Evolutionary conservation across 2,888 invertebrate species (phyloP).

Genomic region (Pediacus dermestoides): DNA sequence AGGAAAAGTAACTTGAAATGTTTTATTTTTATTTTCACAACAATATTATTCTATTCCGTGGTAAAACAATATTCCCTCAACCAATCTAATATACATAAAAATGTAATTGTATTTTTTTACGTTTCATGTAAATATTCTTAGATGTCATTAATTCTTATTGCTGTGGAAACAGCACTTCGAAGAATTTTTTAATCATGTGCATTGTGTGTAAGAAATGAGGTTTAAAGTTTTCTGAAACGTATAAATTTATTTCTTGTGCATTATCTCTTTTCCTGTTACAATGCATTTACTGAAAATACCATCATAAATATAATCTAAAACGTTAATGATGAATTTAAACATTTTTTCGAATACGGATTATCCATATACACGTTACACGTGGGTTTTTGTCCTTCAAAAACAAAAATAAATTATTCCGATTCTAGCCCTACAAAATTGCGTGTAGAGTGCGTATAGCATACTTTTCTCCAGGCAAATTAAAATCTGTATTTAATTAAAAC

Average conservation of each 20-base stretch:
- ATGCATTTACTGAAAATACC: conserved; percentile 31
- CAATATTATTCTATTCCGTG: conserved; percentile 13
- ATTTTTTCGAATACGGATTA: too few relatives aligned
- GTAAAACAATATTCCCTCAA: conserved; percentile 15
- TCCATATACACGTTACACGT: too few relatives aligned
- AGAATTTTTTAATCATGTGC: conserved; percentile 40
- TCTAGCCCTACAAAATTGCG: too few relatives aligned
- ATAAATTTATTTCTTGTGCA: conserved; percentile 37
- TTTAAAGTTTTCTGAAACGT: conserved; percentile 34
- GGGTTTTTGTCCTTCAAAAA: conserved; percentile 2
- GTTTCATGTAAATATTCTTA: conserved; percentile 13
- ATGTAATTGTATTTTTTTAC: conserved; percentile 20
- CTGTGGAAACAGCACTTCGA: conserved; percentile 33
- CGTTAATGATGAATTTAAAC: conserved; percentile 33
- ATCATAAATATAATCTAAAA: conserved; percentile 30
- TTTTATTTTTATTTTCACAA: too few relatives aligned
- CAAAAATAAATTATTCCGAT: conserved; percentile 2
- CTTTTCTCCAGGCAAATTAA: conserved; percentile 38
- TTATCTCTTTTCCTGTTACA: conserved; percentile 40
- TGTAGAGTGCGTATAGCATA: too few relatives aligned
- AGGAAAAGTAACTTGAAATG: too few relatives aligned
- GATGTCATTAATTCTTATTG: conserved; percentile 39
- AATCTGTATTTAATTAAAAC: conserved; percentile 44
- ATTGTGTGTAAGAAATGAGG: conserved; percentile 40
- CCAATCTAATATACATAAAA: conserved; percentile 27